phyloP scores from a whole-genome alignment of 2,888 invertebrate species.

The Eretmocerus hayati region DNA sequence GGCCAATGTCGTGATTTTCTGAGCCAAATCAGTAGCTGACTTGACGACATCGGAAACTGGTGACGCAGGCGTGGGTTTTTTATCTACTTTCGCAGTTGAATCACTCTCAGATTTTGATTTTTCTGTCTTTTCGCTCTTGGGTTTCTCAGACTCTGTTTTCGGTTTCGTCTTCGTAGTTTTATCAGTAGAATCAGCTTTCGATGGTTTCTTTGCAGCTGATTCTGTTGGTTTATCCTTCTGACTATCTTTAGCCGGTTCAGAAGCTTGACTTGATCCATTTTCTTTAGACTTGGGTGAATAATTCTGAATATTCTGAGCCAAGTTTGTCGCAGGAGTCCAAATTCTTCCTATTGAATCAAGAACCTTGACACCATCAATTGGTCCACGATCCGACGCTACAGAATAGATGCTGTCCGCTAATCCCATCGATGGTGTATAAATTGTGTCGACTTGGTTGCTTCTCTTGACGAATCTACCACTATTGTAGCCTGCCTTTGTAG shows the following conservation, averaged over 20 bases:
- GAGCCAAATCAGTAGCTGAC: neutral
- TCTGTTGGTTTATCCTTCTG: neutral
- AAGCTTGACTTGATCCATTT: too few species aligned
- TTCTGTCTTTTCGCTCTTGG: too few species aligned
- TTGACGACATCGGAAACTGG: neutral
- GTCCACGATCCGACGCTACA: neutral
- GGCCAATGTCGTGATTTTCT: neutral
- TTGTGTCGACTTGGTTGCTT: neutral
- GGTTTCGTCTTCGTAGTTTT: too few species aligned
- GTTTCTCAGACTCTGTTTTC: too few species aligned
- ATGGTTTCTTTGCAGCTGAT: too few species aligned
- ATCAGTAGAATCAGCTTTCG: too few species aligned
- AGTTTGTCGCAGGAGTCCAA: conserved; percentile 7
- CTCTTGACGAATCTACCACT: neutral
- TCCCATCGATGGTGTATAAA: conserved; percentile 4
- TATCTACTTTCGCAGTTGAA: neutral
- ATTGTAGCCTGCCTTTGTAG: neutral
- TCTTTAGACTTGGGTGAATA: too few species aligned
- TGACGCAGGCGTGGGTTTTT: too few species aligned
- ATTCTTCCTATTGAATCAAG: conserved; percentile 1
- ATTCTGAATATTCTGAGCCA: too few species aligned
- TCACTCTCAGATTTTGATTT: neutral
- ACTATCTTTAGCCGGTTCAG: neutral
- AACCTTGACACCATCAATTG: neutral
- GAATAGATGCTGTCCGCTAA: conserved; percentile 7